These are phyloP conservation scores for Hydrochoerus hydrochaeris DNA, from an alignment of 2,113 vertebrate genomes.

Conservation along the genomic window DNA sequence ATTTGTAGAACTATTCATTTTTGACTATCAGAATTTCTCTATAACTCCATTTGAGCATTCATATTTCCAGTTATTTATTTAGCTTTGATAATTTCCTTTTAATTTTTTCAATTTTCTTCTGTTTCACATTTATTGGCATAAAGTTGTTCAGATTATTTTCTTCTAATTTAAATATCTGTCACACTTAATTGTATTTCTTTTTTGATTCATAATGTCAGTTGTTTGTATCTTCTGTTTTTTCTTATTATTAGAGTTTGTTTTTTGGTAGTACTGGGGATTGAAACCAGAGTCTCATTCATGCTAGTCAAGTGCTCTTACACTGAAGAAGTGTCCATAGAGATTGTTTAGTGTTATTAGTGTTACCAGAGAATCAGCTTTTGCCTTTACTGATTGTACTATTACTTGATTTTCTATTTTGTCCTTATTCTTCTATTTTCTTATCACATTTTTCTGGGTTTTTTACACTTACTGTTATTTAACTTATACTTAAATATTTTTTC, in stretches of 20 bases:
- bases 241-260: not conserved
- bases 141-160: not conserved
- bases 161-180: not conserved
- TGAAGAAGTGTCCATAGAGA: not conserved
- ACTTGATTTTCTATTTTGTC: not conserved
- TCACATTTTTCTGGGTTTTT: not conserved
- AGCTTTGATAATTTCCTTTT: not conserved
- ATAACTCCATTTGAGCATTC: not conserved
- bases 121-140: not conserved
- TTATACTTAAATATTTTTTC: not conserved
- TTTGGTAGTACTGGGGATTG: not conserved
- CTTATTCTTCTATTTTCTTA: not conserved
- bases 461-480: not conserved
- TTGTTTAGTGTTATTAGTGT: not conserved
- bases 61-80: slow-evolving; percentile 5
- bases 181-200: not conserved
- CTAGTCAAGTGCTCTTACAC: not conserved
- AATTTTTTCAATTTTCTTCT: not conserved
- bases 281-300: not conserved
- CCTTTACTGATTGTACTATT: not conserved
- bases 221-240: not conserved
- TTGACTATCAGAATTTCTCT: not conserved
- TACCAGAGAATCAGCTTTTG: not conserved
- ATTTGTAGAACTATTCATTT: not conserved
- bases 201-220: not conserved